Conservation (phyloP, 2,888 invertebrate genomes). For the Onthophagus sagittarius region DNA sequence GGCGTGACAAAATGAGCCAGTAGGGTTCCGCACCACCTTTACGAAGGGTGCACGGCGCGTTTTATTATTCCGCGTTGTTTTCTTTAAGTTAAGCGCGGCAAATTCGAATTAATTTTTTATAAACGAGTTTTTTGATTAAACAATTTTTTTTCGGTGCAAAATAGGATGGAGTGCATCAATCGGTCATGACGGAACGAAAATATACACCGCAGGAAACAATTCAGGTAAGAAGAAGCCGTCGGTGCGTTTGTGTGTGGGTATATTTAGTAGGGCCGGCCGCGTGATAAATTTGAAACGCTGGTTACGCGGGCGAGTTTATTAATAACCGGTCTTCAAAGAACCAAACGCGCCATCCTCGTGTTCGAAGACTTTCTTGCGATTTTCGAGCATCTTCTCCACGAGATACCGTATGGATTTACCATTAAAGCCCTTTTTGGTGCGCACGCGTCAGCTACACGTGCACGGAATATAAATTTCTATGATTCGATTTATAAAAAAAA, state of each 20-base stretch:
- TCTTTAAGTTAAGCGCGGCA: background rate
- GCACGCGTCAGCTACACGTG: constrained; percentile 40
- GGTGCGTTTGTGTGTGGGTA: constrained; percentile 12
- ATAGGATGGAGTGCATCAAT: constrained; percentile 25
- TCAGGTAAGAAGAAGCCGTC: constrained; percentile 35
- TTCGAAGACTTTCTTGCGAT: background rate
- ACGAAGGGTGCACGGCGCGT: background rate
- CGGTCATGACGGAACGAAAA: constrained; percentile 36
- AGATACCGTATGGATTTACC: constrained; percentile 42
- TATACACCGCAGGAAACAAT: constrained; percentile 41
- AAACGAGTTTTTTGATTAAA: background rate
- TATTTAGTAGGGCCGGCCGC: constrained; percentile 20
- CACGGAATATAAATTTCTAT: constrained; percentile 16
- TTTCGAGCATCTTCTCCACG: background rate
- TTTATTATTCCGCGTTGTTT: background rate
- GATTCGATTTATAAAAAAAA: background rate
- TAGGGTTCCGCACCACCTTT: background rate
- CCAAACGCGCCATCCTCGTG: no score
- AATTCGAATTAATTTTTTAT: background rate
- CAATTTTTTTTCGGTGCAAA: background rate
- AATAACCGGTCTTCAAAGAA: background rate
- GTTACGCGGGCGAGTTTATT: background rate
- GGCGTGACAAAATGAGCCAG: background rate
- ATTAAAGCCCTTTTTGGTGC: constrained; percentile 37
- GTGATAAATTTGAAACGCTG: constrained; percentile 12